Evolutionary conservation across 2,888 invertebrate genomes (phyloP), one percentile per base, ranked within the genome.

Genomic region (Andrena hattorfiana): DNA sequence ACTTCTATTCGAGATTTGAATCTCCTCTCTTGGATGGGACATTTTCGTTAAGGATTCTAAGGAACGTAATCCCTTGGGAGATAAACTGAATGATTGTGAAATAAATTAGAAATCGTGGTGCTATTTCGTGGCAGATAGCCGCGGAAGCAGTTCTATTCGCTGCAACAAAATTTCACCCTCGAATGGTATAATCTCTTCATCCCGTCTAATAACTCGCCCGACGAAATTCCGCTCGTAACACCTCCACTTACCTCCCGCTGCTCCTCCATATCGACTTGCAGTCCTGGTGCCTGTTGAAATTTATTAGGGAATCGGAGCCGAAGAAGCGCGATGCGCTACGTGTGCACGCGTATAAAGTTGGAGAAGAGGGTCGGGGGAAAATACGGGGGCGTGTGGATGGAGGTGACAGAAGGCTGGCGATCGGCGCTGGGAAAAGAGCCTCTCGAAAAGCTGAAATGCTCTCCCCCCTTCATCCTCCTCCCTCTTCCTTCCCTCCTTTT

Each of bases 321-420:
- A 20, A 42, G 76, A 54, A 63, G n/a, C 59, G 63, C 68, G 32
- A 32, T 23, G 74, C 23, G 64, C 32, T 64, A 73, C 73, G 73
- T 73, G 64, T 28, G 74, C 56, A 8, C 60, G 68, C 69, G 75
- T 62, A 75, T 62, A 75, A 69, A 75, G 68, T 42, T 69, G 23
- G 68, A 7, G 32, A 62, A 35, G 51, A 35, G 60, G 42, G 16
- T 26, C 48, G 42, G 16, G 60, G 70, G 70, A 60, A 72, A 72
- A 72, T 62, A 72, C 72, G 32, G 62, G 72, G 63, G 72, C 54
- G 72, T 62, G 60, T 16, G 70, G 60, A 60, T 60, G 48, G 30
- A 59, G 59, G 30, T 48, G 66, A 67, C 59, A 66, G 54, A 59
- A 66, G 63, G 60, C 35, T 60, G 69, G 67, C 60, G 60, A 70